These are phyloP conservation scores for Neocrepidodera transversa DNA, from an alignment of 2,888 invertebrate genomes.

Conservation along the genomic window DNA sequence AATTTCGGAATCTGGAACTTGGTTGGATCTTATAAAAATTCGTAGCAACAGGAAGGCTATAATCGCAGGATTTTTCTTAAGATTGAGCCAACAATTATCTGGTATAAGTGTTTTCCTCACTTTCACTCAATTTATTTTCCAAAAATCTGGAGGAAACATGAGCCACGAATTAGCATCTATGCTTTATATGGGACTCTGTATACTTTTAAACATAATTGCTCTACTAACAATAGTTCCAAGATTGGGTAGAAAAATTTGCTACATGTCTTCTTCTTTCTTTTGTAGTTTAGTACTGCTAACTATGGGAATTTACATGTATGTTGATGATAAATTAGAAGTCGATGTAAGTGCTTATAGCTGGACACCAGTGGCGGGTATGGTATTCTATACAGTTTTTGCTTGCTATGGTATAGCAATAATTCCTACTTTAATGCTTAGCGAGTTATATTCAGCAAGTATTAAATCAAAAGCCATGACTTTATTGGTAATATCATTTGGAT, in stretches of 20 bases:
- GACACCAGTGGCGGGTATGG: slow-evolving; percentile 49
- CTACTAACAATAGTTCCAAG: slow-evolving; percentile 46
- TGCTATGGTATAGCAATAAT: slow-evolving; percentile 47
- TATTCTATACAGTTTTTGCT: slow-evolving; percentile 31
- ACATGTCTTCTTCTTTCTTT: slow-evolving; percentile 46
- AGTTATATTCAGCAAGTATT: slow-evolving; percentile 52
- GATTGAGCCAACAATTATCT: slow-evolving; percentile 51
- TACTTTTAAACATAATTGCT: slow-evolving; percentile 37
- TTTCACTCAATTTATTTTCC: slow-evolving; percentile 53
- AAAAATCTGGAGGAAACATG: slow-evolving; percentile 51
- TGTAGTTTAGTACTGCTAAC: slow-evolving; percentile 43
- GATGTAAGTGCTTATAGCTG: slow-evolving; percentile 43
- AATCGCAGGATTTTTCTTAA: slow-evolving; percentile 47
- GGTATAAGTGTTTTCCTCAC: slow-evolving; percentile 49
- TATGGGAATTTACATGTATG: slow-evolving; percentile 45
- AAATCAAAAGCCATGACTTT: slow-evolving; percentile 48
- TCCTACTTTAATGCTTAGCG: slow-evolving; percentile 50
- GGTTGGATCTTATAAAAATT: slow-evolving; percentile 50
- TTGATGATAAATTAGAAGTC: slow-evolving; percentile 37
- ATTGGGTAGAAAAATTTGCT: slow-evolving; percentile 48
- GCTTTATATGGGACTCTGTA: slow-evolving; percentile 42
- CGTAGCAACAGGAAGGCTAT: slow-evolving; percentile 50
- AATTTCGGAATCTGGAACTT: slow-evolving; percentile 51
- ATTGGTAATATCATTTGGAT: slow-evolving; percentile 34
- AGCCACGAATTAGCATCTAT: slow-evolving; percentile 50